Evolutionary conservation across 64 coral and sea anemone genomes (phyloP).

Genomic region (Orbicella faveolata): DNA sequence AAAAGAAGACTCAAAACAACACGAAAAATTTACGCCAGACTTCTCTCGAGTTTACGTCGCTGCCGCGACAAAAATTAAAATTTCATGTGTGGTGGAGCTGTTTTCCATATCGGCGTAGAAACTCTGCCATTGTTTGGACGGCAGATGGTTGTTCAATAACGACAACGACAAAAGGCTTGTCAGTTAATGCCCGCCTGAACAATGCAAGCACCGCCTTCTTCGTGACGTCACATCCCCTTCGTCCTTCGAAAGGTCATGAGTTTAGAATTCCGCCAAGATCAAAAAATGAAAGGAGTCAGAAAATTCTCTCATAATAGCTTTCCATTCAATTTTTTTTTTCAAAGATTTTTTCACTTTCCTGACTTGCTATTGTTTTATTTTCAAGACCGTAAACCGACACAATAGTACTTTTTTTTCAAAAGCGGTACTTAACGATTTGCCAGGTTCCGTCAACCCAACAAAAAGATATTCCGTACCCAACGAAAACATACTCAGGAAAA

Average conservation of each 20-base stretch:
- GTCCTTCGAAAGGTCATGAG: constrained; percentile 36
- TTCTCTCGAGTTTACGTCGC: neutral
- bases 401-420: neutral
- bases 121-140: constrained; percentile 24
- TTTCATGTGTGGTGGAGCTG: constrained; percentile 13
- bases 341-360: neutral
- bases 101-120: constrained; percentile 33
- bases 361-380: neutral
- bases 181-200: constrained; percentile 28
- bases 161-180: constrained; percentile 20
- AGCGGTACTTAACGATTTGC: neutral
- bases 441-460: neutral
- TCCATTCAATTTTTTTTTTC: neutral
- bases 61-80: constrained; percentile 19
- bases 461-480: neutral
- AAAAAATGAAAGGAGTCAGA: neutral
- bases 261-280: neutral
- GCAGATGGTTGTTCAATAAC: constrained; percentile 54
- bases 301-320: neutral
- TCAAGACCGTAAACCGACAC: neutral
- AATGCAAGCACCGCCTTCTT: constrained; percentile 25
- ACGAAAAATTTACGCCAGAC: neutral
- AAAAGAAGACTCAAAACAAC: neutral
- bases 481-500: neutral
- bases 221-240: constrained; percentile 48